These are phyloP conservation scores for Macrochelys suwanniensis DNA, from an alignment of 2,797 vertebrate genomes.

Conservation along the genomic window DNA sequence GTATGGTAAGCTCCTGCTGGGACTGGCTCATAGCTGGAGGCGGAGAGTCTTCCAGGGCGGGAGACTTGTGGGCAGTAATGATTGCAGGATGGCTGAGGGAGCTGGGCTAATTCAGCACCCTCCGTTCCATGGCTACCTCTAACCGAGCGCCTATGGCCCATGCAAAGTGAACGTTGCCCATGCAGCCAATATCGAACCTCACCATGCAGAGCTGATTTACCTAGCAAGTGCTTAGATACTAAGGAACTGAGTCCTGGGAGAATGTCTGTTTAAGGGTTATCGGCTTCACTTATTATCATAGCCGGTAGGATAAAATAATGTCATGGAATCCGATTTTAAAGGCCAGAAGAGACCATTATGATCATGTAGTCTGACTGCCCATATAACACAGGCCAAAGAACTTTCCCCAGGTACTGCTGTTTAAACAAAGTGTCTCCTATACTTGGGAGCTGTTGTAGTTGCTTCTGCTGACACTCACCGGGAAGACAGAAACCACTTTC, in stretches of 20 bases:
- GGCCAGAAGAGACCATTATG: rapidly evolving
- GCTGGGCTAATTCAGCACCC: background rate
- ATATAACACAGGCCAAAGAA: background rate
- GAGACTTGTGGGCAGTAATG: background rate
- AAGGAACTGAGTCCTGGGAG: background rate
- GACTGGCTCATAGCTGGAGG: background rate
- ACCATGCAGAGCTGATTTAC: background rate
- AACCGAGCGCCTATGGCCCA: rapidly evolving
- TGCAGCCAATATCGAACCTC: background rate
- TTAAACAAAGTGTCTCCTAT: background rate
- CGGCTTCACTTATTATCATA: background rate
- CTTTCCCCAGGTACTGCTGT: background rate
- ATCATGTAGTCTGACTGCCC: background rate
- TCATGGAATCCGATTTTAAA: rapidly evolving
- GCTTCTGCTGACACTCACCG: constrained; percentile 83
- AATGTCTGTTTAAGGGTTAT: too few relatives aligned
- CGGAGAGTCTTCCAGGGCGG: background rate
- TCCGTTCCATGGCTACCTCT: background rate
- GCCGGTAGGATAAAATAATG: rapidly evolving
- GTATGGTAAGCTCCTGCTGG: background rate
- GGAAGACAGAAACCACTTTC: constrained; percentile 86
- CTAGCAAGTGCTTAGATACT: background rate
- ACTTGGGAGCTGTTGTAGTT: rapidly evolving
- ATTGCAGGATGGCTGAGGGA: background rate
- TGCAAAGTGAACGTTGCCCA: background rate